Conservation (phyloP, 23 tunicate species). For the Phallusia fumigata region DNA sequence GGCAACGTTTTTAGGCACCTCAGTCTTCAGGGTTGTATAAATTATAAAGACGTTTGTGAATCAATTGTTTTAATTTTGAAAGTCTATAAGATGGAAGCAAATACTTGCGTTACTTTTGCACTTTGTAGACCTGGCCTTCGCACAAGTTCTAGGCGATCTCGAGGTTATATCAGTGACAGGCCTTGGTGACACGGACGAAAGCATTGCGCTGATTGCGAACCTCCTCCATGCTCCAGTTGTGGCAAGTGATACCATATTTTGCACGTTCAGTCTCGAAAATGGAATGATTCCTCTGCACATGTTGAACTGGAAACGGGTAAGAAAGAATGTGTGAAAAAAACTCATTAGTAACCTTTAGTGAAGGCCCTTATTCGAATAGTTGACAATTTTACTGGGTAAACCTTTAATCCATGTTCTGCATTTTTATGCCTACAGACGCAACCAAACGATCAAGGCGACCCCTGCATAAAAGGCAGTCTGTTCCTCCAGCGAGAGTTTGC, state of each 20-base stretch:
- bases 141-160: slow-evolving; percentile 17
- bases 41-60: too few relatives aligned
- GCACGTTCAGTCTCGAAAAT: slow-evolving; percentile 23
- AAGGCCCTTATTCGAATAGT: too few relatives aligned
- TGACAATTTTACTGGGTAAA: too few relatives aligned
- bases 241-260: slow-evolving; percentile 44
- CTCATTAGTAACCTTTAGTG: too few relatives aligned
- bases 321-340: neutral
- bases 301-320: slow-evolving; percentile 34
- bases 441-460: neutral
- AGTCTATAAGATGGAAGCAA: too few relatives aligned
- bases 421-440: too few relatives aligned
- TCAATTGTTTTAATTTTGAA: too few relatives aligned
- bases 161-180: slow-evolving; percentile 18
- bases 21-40: too few relatives aligned
- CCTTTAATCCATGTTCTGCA: too few relatives aligned
- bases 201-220: slow-evolving; percentile 21
- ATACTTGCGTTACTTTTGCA: neutral
- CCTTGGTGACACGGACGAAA: slow-evolving; percentile 21
- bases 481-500: neutral
- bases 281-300: slow-evolving; percentile 12
- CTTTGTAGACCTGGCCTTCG: slow-evolving; percentile 21
- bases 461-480: neutral
- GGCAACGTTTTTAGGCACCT: too few relatives aligned
- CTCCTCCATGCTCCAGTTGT: slow-evolving; percentile 32